Percentiles rank a stretch among this genome's conserved stretches.
Evolutionary conservation across 1,140 invertebrate species (phyloP).

Genomic region (Drosophila sturtevanti): DNA sequence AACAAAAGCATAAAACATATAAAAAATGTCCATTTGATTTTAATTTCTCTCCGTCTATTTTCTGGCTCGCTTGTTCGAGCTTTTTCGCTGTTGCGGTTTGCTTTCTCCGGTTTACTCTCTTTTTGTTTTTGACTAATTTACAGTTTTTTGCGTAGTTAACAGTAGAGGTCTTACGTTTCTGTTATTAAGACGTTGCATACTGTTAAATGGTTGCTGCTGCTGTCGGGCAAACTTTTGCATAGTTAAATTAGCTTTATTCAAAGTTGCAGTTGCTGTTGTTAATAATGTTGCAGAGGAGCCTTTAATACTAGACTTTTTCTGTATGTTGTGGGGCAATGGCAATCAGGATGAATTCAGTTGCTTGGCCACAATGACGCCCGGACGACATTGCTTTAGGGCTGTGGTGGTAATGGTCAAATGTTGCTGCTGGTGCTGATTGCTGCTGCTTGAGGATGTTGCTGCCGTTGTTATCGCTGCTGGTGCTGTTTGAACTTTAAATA

Average conservation of each 20-base stretch:
- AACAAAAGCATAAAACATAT: slow-evolving; percentile 38
- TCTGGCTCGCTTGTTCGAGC: slow-evolving; percentile 5
- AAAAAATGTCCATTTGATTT: slow-evolving; percentile 50
- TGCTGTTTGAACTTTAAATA: slow-evolving; percentile 75
- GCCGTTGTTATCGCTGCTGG: slow-evolving; percentile 24
- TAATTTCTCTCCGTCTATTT: slow-evolving; percentile 69
- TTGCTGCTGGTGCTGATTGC: slow-evolving; percentile 34
- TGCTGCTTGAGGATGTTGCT: slow-evolving; percentile 46
- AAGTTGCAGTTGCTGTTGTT: slow-evolving; percentile 25
- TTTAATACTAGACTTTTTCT: slow-evolving; percentile 62
- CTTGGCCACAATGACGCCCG: slow-evolving; percentile 94
- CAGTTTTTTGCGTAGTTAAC: slow-evolving; percentile 33
- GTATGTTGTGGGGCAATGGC: slow-evolving; percentile 36
- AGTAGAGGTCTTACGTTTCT: slow-evolving; percentile 12
- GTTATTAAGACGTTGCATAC: slow-evolving; percentile 39
- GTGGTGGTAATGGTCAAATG: slow-evolving; percentile 82
- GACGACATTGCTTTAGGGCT: slow-evolving; percentile 87
- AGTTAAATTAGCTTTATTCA: slow-evolving; percentile 5
- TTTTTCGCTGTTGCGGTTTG: slow-evolving; percentile 42
- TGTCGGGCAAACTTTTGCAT: background rate
- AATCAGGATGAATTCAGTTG: slow-evolving; percentile 84
- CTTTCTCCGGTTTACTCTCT: slow-evolving; percentile 23
- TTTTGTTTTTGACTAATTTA: slow-evolving; percentile 27
- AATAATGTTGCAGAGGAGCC: slow-evolving; percentile 24
- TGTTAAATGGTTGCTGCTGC: slow-evolving; percentile 29